Evolutionary conservation across 2,888 invertebrate genomes (phyloP).

Genomic region (Kuschelorhynchus macadamiae): DNA sequence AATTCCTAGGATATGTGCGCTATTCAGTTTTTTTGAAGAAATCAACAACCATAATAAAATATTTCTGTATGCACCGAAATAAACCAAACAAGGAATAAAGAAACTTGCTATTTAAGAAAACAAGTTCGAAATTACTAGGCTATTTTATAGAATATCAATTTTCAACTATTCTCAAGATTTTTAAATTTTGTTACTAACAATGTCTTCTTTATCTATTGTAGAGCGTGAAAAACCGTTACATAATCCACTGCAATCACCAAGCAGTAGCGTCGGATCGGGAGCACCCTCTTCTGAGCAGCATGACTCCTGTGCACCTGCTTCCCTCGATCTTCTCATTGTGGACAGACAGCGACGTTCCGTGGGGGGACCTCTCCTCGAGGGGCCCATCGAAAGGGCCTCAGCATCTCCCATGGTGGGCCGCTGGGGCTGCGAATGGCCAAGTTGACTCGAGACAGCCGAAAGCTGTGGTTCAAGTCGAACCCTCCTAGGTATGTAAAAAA

Average conservation of each 20-base stretch:
- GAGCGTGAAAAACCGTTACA: constrained; percentile 73
- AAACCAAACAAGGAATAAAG: no score
- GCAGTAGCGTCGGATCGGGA: constrained; percentile 43
- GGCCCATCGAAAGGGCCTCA: constrained; percentile 30
- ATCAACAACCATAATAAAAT: no score
- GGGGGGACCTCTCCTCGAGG: constrained; percentile 31
- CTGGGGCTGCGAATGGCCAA: constrained; percentile 96
- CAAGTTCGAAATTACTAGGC: no score
- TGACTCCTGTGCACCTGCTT: constrained; percentile 33
- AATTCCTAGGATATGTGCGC: no score
- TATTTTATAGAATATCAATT: no score
- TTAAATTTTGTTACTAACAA: no score
- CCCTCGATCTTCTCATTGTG: not conserved
- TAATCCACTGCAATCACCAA: constrained; percentile 42
- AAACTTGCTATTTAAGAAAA: no score
- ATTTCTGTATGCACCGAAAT: no score
- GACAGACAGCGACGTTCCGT: not conserved
- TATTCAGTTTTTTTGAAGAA: no score
- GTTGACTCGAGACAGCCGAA: constrained; percentile 89
- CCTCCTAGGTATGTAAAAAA: constrained; percentile 58
- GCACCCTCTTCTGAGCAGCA: constrained; percentile 36
- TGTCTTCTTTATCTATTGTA: constrained; percentile 62
- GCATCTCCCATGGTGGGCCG: constrained; percentile 83
- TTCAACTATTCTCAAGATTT: no score
- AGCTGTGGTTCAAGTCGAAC: constrained; percentile 68